Percentiles rank a stretch among this genome's conserved stretches.
Conservation (phyloP, 2,888 invertebrate species). For the Melipona beecheii region DNA sequence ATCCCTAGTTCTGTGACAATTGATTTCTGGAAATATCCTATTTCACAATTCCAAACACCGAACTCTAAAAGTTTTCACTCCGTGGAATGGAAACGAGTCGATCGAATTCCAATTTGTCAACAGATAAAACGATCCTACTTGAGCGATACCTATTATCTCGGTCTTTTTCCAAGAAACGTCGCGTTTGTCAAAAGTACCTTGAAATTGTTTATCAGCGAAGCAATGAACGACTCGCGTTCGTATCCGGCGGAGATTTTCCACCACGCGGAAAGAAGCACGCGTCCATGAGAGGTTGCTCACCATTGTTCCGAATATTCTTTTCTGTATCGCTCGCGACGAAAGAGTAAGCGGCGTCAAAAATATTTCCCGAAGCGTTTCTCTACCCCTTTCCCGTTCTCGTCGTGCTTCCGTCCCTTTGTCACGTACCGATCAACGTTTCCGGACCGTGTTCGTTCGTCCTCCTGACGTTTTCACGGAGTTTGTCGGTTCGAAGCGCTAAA, state of each 20-base stretch:
- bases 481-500: not conserved
- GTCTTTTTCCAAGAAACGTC: conserved; percentile 19
- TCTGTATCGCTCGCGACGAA: conserved; percentile 68
- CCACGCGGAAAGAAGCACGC: conserved; percentile 47
- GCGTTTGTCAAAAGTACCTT: conserved; percentile 9
- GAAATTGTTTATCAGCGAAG: conserved; percentile 32
- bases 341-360: conserved; percentile 70
- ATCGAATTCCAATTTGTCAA: not conserved
- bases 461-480: not conserved
- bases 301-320: conserved; percentile 71
- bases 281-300: conserved; percentile 63
- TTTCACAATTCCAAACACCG: not conserved
- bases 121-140: conserved; percentile 11
- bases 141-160: conserved; percentile 5
- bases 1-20: not conserved
- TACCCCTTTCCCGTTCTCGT: conserved; percentile 16
- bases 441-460: conserved; percentile 37
- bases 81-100: not conserved
- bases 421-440: conserved; percentile 51
- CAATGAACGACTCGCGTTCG: conserved; percentile 38
- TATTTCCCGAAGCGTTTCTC: conserved; percentile 66
- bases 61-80: not conserved
- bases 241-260: conserved; percentile 63
- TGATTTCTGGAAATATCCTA: not conserved
- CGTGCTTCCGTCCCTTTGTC: conserved; percentile 49